Conservation (phyloP, 2,113 vertebrate species). For the Damaliscus lunatus region DNA sequence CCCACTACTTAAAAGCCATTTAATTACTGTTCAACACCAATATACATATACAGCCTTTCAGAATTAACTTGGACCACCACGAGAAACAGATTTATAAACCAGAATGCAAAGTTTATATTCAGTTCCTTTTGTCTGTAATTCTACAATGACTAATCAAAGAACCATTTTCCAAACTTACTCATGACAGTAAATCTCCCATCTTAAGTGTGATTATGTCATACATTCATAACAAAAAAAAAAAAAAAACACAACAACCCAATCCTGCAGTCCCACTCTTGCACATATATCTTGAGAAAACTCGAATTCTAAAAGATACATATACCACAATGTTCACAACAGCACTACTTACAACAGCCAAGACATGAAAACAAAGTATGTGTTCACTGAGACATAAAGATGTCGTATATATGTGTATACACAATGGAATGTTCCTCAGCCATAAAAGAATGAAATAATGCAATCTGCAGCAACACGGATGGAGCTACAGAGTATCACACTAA, state of each 20-base stretch:
- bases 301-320: too few species aligned
- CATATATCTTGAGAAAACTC: too few species aligned
- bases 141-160: not conserved
- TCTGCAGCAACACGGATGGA: not conserved
- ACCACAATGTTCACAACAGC: too few species aligned
- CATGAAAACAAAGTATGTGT: too few species aligned
- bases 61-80: not conserved
- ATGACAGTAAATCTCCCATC: not conserved
- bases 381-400: too few species aligned
- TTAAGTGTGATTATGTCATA: not conserved
- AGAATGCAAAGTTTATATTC: not conserved
- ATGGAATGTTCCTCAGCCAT: not conserved
- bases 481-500: not conserved
- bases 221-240: too few species aligned
- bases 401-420: not conserved
- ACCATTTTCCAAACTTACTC: not conserved
- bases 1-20: not conserved
- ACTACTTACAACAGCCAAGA: too few species aligned
- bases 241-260: too few species aligned
- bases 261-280: too few species aligned
- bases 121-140: not conserved
- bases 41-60: not conserved
- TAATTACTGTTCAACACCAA: not conserved
- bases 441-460: not conserved
- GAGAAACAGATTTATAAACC: not conserved